Evolutionary conservation across 1,140 invertebrate genomes (phyloP).

Genomic region (Leptinotarsa lineolata): DNA sequence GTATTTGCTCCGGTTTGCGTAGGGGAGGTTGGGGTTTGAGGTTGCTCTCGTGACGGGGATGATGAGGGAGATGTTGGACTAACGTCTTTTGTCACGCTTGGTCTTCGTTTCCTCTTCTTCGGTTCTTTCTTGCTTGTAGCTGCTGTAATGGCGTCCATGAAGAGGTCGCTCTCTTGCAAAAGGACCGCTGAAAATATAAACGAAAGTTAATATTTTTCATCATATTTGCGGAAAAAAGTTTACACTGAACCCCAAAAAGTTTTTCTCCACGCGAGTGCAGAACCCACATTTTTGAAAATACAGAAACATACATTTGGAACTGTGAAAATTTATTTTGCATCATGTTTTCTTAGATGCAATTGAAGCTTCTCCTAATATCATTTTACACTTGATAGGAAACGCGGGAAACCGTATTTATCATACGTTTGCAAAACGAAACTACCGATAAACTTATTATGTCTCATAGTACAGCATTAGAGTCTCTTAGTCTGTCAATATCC

Average conservation of each 20-base stretch:
- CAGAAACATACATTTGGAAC: no score
- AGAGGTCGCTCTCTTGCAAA: slow-evolving; percentile 86
- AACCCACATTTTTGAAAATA: not conserved
- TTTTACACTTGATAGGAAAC: no score
- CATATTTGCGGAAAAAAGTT: not conserved
- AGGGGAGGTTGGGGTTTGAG: slow-evolving; percentile 47
- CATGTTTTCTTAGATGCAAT: no score
- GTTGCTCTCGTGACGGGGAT: slow-evolving; percentile 54
- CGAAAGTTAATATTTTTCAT: slow-evolving; percentile 23
- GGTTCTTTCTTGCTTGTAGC: slow-evolving; percentile 75
- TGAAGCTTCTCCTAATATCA: no score
- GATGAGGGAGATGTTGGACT: slow-evolving; percentile 52
- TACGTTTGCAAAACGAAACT: no score
- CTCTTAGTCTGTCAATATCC: no score
- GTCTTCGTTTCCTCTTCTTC: slow-evolving; percentile 75
- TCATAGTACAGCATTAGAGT: no score
- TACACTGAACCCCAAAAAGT: no score
- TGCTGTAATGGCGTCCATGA: slow-evolving; percentile 85
- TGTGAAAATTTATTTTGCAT: no score
- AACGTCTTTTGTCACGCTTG: slow-evolving; percentile 67
- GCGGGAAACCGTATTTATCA: no score
- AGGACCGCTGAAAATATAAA: slow-evolving; percentile 68
- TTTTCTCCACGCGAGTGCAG: no score
- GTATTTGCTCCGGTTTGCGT: slow-evolving; percentile 43
- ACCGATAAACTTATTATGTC: no score